A percentile compares a stretch with the other conserved stretches of the same genome.
phyloP scores from a whole-genome alignment of 2,797 vertebrate genomes.

The Gallirallus australis region DNA sequence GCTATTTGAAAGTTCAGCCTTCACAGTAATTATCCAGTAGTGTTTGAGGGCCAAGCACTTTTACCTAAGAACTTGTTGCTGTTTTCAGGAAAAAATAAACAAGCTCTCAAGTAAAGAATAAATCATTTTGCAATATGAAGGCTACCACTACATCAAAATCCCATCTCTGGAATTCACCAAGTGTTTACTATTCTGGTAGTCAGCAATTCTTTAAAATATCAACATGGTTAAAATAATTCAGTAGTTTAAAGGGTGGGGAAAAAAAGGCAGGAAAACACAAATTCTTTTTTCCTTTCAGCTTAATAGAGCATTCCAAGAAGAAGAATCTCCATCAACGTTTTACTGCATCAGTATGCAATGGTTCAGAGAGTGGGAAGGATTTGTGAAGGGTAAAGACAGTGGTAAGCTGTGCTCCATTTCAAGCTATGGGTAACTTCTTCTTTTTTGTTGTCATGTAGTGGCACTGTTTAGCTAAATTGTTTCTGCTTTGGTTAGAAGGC shows the following conservation, averaged over 20 bases:
- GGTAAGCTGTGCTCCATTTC: constrained; percentile 70
- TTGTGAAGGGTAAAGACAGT: constrained; percentile 95
- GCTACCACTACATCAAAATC: background rate
- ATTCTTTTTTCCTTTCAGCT: constrained; percentile 78
- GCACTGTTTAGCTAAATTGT: background rate
- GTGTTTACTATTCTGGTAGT: background rate
- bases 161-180: background rate
- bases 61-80: background rate
- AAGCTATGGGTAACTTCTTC: background rate
- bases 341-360: constrained; percentile 99
- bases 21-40: background rate
- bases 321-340: constrained; percentile 94
- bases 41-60: background rate
- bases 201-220: background rate
- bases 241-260: background rate
- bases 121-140: background rate
- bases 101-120: background rate
- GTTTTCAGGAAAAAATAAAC: background rate
- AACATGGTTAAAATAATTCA: background rate
- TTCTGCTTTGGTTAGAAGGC: background rate
- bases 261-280: background rate
- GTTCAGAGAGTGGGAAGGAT: constrained; percentile 99
- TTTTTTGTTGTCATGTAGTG: background rate
- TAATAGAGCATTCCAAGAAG: constrained; percentile 99
- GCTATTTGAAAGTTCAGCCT: background rate